These are phyloP conservation scores for Ditylenchus weischeri DNA, from an alignment of 2,888 invertebrate species.

Conservation along the genomic window DNA sequence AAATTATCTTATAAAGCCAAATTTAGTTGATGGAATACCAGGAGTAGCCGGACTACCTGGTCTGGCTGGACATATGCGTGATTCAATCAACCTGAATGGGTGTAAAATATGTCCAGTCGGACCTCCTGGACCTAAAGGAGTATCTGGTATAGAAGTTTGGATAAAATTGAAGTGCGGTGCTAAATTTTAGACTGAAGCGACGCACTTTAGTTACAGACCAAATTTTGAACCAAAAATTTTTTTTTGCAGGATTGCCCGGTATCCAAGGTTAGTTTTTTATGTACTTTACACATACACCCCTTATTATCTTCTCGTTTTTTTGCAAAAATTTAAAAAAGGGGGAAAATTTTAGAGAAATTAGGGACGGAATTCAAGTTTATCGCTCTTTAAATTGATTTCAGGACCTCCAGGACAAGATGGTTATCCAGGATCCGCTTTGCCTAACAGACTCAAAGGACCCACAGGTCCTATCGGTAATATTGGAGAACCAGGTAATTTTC, in stretches of 20 bases:
- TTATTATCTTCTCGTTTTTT: too few relatives aligned
- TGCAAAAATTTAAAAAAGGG: too few relatives aligned
- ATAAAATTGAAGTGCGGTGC: too few relatives aligned
- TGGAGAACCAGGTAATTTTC: slow-evolving; percentile 8
- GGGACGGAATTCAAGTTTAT: too few relatives aligned
- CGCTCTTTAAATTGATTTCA: background rate
- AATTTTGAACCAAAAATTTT: too few relatives aligned
- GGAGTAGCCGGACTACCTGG: slow-evolving; percentile 16
- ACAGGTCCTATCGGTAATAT: slow-evolving; percentile 9
- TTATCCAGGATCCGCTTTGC: slow-evolving; percentile 4
- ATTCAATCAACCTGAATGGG: background rate
- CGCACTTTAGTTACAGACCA: too few relatives aligned
- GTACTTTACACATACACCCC: too few relatives aligned
- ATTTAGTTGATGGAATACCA: slow-evolving; percentile 16
- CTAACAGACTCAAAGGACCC: slow-evolving; percentile 7
- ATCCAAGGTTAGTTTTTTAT: too few relatives aligned
- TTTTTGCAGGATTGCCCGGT: too few relatives aligned
- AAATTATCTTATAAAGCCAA: too few relatives aligned
- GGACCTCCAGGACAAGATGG: slow-evolving; percentile 17
- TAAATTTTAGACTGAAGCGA: too few relatives aligned
- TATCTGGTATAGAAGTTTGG: background rate
- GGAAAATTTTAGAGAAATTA: too few relatives aligned
- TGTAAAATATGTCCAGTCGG: slow-evolving; percentile 19
- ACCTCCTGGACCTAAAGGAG: slow-evolving; percentile 16
- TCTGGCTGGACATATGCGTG: background rate